A percentile compares a stretch with the other conserved stretches of the same genome.
phyloP scores from a whole-genome alignment of 2,888 invertebrate genomes.

The Acleris literana region DNA sequence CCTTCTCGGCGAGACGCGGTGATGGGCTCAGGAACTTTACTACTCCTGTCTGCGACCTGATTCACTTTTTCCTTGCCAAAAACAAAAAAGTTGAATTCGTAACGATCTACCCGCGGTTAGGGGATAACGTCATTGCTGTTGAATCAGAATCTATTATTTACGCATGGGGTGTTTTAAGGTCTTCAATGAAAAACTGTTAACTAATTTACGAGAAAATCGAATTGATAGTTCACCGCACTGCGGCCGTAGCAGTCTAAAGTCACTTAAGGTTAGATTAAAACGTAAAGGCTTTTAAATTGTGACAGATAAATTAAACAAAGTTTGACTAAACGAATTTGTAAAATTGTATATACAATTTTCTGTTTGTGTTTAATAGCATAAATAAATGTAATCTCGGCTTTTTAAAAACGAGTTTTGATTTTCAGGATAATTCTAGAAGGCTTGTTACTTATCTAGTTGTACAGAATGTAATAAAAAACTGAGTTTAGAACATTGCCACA shows the following conservation, averaged over 20 bases:
- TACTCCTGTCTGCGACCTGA: slow-evolving; percentile 45
- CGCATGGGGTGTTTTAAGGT: slow-evolving; percentile 27
- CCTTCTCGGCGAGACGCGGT: slow-evolving; percentile 73
- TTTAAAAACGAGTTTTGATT: no score
- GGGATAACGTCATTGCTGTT: slow-evolving; percentile 36
- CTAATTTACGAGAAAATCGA: slow-evolving; percentile 11
- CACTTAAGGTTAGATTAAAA: neutral
- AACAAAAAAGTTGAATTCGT: slow-evolving; percentile 34
- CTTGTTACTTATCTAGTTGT: no score
- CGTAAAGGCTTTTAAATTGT: neutral
- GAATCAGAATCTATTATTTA: slow-evolving; percentile 33
- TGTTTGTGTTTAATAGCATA: no score
- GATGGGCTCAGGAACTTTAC: slow-evolving; percentile 74
- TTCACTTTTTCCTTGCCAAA: slow-evolving; percentile 33
- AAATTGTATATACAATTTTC: no score
- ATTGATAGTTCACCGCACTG: slow-evolving; percentile 5
- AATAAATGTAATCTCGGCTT: no score
- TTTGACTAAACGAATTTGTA: neutral
- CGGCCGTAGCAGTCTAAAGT: neutral
- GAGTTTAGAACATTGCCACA: no score
- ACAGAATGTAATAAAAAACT: no score
- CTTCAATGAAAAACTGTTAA: slow-evolving; percentile 17
- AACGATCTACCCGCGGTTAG: slow-evolving; percentile 33
- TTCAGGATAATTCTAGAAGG: no score
- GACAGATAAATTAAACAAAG: neutral